Percentiles rank a stretch among this genome's conserved stretches.
These are phyloP conservation scores for Caranx melampygus DNA, from an alignment of 2,113 vertebrate species.

Conservation along the genomic window DNA sequence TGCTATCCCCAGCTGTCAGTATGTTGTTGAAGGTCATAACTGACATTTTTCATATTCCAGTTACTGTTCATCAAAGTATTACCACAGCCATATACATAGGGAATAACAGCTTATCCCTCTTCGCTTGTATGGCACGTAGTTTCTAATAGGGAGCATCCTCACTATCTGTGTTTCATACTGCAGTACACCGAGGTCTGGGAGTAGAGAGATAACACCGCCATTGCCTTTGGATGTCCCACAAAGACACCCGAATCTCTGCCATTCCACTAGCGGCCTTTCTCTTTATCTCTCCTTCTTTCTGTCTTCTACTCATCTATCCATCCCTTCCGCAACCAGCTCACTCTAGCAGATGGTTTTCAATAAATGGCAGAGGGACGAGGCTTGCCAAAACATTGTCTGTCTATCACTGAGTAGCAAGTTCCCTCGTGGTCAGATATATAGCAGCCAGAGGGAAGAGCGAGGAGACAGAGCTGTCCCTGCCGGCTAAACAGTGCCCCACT, in stretches of 20 bases:
- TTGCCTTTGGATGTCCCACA: slow-evolving; percentile 66
- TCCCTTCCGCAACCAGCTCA: slow-evolving; percentile 44
- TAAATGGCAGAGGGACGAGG: slow-evolving; percentile 31
- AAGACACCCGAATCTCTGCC: slow-evolving; percentile 48
- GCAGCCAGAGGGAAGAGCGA: slow-evolving; percentile 46
- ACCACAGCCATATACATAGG: slow-evolving; percentile 28
- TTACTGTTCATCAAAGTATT: slow-evolving; percentile 25
- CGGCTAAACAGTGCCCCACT: slow-evolving; percentile 45
- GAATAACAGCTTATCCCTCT: slow-evolving; percentile 39
- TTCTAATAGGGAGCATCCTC: slow-evolving; percentile 44
- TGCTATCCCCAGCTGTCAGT: not conserved
- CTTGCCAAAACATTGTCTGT: slow-evolving; percentile 65
- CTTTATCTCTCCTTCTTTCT: slow-evolving; percentile 26
- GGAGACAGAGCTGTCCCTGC: slow-evolving; percentile 44
- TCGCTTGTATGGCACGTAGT: slow-evolving; percentile 21
- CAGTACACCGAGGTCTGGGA: slow-evolving; percentile 59
- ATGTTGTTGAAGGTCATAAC: slow-evolving; percentile 9
- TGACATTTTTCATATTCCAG: slow-evolving; percentile 37
- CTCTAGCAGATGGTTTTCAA: slow-evolving; percentile 67
- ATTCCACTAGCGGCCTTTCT: slow-evolving; percentile 31
- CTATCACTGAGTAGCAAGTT: slow-evolving; percentile 53
- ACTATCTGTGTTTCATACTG: slow-evolving; percentile 54
- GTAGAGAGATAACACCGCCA: slow-evolving; percentile 61
- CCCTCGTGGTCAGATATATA: slow-evolving; percentile 47
- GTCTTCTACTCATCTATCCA: slow-evolving; percentile 32